Evolutionary conservation across 2,113 vertebrate genomes (phyloP).

Genomic region (Hydrolagus affinis): DNA sequence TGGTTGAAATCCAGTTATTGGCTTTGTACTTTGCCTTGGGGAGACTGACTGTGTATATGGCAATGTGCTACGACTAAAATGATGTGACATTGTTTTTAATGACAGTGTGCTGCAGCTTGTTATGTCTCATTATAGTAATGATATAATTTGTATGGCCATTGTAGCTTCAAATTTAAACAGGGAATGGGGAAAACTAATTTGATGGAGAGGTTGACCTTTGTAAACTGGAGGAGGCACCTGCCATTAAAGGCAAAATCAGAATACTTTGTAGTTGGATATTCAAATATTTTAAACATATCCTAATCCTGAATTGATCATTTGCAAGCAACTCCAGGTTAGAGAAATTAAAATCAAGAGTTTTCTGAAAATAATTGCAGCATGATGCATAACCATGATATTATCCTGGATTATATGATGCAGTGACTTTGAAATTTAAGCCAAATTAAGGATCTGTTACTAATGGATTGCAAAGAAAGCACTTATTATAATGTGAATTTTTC

Average conservation of each 20-base stretch:
- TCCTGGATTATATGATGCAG: neutral
- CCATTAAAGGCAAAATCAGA: neutral
- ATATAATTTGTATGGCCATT: constrained; percentile 80
- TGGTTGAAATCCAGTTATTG: constrained; percentile 64
- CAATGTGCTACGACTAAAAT: constrained; percentile 61
- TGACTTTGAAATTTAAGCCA: neutral
- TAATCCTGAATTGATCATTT: neutral
- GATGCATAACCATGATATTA: neutral
- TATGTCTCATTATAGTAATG: constrained; percentile 70
- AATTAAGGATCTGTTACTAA: too few relatives aligned
- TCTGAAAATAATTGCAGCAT: too few relatives aligned
- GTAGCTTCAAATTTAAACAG: constrained; percentile 89
- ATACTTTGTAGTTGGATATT: neutral
- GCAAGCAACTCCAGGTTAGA: neutral
- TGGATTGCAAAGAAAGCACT: neutral
- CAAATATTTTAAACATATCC: neutral
- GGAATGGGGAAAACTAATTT: constrained; percentile 40
- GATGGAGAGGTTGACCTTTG: too few relatives aligned
- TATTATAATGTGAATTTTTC: neutral
- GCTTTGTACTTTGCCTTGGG: constrained; percentile 61
- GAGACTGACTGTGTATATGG: constrained; percentile 74
- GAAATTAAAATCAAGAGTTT: neutral
- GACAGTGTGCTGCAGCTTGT: constrained; percentile 64
- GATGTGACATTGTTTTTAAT: constrained; percentile 65
- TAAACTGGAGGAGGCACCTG: too few relatives aligned